phyloP scores from a whole-genome alignment of 1,140 invertebrate genomes.

The Coenobita brevimanus region DNA sequence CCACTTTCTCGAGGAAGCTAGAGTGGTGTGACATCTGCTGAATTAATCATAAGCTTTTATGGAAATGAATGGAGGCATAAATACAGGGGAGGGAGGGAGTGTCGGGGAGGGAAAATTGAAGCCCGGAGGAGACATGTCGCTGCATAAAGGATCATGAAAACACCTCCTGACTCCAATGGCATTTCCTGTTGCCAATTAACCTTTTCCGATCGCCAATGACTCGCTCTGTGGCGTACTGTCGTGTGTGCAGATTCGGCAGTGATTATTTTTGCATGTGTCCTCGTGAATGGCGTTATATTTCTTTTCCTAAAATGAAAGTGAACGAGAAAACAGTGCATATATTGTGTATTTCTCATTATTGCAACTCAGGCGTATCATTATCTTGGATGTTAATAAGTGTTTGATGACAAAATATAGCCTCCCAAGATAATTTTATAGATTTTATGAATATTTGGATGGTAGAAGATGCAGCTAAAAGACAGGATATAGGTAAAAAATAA shows the following conservation, averaged over 20 bases:
- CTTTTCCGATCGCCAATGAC: constrained; percentile 5
- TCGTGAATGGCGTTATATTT: too few relatives aligned
- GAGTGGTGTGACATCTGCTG: too few relatives aligned
- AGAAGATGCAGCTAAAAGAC: too few relatives aligned
- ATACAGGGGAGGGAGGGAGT: not conserved
- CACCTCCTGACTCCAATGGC: constrained; percentile 29
- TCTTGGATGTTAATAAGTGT: not conserved
- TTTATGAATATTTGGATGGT: too few relatives aligned
- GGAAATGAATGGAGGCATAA: not conserved
- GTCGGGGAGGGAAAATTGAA: constrained; percentile 1
- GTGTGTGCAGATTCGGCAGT: not conserved
- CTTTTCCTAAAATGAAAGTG: not conserved
- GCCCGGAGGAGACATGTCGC: constrained; percentile 7
- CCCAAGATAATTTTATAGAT: too few relatives aligned
- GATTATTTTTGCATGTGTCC: not conserved
- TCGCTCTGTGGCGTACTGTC: not conserved
- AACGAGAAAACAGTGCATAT: not conserved
- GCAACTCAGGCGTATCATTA: not conserved
- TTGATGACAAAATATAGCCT: too few relatives aligned
- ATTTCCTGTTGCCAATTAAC: constrained; percentile 47
- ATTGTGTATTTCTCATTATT: not conserved
- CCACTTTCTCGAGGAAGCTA: too few relatives aligned
- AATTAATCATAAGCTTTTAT: too few relatives aligned
- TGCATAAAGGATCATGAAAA: constrained; percentile 38
- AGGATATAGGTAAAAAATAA: not conserved